A percentile compares a stretch with the other conserved stretches of the same genome.
Evolutionary conservation across 2,113 vertebrate species (phyloP).

Genomic region (Hemiprocne comata): DNA sequence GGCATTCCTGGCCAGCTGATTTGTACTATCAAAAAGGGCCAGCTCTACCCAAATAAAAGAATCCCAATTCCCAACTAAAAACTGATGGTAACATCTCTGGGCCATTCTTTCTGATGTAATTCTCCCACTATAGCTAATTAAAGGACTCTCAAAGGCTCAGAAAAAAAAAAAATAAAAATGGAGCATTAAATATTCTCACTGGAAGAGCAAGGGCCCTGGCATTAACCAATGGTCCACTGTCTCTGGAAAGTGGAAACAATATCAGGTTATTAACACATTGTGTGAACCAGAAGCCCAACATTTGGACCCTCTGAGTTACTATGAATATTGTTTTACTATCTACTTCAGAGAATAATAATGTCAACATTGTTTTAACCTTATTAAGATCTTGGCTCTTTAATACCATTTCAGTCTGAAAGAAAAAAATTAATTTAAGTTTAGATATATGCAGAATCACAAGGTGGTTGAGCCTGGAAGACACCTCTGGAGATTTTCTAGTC

Average conservation of each 20-base stretch:
- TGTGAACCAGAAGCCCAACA: background rate
- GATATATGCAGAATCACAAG: background rate
- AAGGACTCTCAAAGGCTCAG: background rate
- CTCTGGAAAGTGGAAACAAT: background rate
- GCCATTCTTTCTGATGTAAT: background rate
- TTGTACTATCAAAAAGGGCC: background rate
- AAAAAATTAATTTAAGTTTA: background rate
- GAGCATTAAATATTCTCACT: background rate
- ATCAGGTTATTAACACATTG: background rate
- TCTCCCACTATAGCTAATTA: background rate
- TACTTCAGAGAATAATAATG: background rate
- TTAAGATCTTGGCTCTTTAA: background rate
- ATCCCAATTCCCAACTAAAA: background rate
- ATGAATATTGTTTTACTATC: background rate
- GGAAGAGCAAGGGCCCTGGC: background rate
- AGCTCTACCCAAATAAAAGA: background rate
- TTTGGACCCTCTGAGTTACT: background rate
- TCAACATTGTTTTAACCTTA: background rate
- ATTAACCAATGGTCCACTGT: too few species aligned
- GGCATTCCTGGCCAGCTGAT: background rate
- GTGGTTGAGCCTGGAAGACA: background rate
- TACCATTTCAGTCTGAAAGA: background rate
- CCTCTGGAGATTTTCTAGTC: background rate
- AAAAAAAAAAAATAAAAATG: too few species aligned
- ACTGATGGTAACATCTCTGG: background rate